These are phyloP conservation scores for Benitochromis conjunctus DNA, from an alignment of 2,113 vertebrate species.

Conservation along the genomic window DNA sequence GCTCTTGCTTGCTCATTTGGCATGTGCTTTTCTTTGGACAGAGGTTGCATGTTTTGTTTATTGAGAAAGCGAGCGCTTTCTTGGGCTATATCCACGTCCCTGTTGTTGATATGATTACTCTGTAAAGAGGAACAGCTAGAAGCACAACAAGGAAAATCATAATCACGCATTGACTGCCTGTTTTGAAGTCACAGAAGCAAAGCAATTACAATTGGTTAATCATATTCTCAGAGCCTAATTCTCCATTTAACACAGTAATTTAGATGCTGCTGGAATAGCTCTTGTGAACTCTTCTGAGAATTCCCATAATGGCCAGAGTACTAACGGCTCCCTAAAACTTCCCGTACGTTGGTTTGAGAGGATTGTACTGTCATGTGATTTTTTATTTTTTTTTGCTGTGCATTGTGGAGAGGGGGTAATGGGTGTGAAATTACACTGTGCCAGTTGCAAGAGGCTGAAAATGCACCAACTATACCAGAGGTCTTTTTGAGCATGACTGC, in stretches of 20 bases:
- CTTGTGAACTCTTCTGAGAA: conserved; percentile 54
- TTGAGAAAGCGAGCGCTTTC: neutral
- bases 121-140: neutral
- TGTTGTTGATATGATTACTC: neutral
- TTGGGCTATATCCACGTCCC: neutral
- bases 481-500: neutral
- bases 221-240: conserved; percentile 59
- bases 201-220: conserved; percentile 60
- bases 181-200: conserved; percentile 49
- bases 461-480: conserved; percentile 9
- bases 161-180: conserved; percentile 3
- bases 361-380: conserved; percentile 57
- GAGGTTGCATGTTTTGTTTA: neutral
- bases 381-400: conserved; percentile 1
- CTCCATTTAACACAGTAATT: conserved; percentile 61
- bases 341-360: conserved; percentile 48
- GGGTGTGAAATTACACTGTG: conserved; percentile 65
- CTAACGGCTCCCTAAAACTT: conserved; percentile 44
- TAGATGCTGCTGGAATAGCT: conserved; percentile 56
- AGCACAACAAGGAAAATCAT: neutral
- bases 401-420: conserved; percentile 60
- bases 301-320: conserved; percentile 54
- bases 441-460: conserved; percentile 39
- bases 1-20: neutral
- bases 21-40: neutral